Conservation (phyloP, 2,888 invertebrate genomes). For the Trichogramma dendrolimi region DNA sequence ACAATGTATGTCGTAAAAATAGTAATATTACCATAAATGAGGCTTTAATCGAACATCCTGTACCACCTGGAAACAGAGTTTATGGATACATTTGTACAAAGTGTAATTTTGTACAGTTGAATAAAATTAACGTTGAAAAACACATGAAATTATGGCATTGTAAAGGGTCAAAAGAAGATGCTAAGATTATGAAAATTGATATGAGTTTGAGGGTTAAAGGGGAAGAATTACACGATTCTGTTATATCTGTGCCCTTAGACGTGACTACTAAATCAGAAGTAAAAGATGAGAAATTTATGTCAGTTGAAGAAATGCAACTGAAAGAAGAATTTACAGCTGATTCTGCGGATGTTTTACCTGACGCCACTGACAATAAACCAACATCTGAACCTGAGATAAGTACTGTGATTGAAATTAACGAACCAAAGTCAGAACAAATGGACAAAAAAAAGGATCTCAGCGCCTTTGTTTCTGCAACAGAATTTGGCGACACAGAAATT, state of each 20-base stretch:
- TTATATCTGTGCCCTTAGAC: slow-evolving; percentile 14
- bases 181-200: slow-evolving; percentile 52
- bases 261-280: slow-evolving; percentile 26
- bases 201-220: slow-evolving; percentile 40
- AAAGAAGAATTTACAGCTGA: not conserved
- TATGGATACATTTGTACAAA: slow-evolving; percentile 65
- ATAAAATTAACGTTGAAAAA: slow-evolving; percentile 58
- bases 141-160: slow-evolving; percentile 60
- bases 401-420: slow-evolving; percentile 14
- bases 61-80: slow-evolving; percentile 40
- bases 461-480: slow-evolving; percentile 48
- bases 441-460: slow-evolving; percentile 40
- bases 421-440: slow-evolving; percentile 14
- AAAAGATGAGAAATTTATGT: slow-evolving; percentile 25
- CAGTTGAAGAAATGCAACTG: slow-evolving; percentile 1
- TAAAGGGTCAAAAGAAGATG: slow-evolving; percentile 52
- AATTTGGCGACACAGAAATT: slow-evolving; percentile 51
- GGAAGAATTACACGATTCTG: not conserved
- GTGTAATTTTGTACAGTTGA: slow-evolving; percentile 72
- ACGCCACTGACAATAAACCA: not conserved
- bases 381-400: slow-evolving; percentile 16
- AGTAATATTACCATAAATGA: slow-evolving; percentile 29
- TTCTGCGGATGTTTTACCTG: not conserved
- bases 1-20: slow-evolving; percentile 41
- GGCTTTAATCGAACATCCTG: slow-evolving; percentile 36